Evolutionary conservation across 2,113 vertebrate species (phyloP).

Genomic region (Merops nubicus): DNA sequence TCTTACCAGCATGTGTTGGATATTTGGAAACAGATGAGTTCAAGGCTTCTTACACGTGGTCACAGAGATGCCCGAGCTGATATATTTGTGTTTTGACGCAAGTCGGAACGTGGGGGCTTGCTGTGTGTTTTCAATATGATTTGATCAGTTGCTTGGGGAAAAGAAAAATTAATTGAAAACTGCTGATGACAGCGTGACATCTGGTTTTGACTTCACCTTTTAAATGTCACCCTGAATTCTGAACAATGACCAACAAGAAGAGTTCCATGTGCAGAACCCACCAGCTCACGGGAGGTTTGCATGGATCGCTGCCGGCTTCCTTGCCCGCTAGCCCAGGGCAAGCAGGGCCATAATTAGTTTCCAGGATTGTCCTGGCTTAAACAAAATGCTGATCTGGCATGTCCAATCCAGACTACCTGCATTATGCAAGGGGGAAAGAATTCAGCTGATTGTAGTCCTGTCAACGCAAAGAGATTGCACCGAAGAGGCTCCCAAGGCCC

Average conservation of each 20-base stretch:
- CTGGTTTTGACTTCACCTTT: not conserved
- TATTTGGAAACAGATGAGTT: not conserved
- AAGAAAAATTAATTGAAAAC: not conserved
- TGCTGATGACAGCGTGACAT: not conserved
- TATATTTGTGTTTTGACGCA: not conserved
- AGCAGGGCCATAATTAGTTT: not conserved
- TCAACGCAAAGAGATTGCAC: conserved; percentile 48
- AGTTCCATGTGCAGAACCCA: not conserved
- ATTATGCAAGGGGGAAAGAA: conserved; percentile 30
- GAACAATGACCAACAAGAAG: not conserved
- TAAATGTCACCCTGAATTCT: not conserved
- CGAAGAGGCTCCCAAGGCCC: not conserved
- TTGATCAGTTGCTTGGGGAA: not conserved
- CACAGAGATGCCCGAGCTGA: not conserved
- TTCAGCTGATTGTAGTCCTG: conserved; percentile 3
- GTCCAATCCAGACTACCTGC: conserved; percentile 15
- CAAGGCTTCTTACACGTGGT: not conserved
- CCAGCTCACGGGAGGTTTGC: not conserved
- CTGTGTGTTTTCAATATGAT: not conserved
- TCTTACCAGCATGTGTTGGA: not conserved
- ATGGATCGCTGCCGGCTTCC: not conserved
- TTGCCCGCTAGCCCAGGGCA: not conserved
- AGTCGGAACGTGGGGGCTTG: not conserved
- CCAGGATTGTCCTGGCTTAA: not conserved
- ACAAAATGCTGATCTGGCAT: not conserved